Evolutionary conservation across 2,113 vertebrate genomes (phyloP).

Genomic region (Urocynchramus pylzowi): DNA sequence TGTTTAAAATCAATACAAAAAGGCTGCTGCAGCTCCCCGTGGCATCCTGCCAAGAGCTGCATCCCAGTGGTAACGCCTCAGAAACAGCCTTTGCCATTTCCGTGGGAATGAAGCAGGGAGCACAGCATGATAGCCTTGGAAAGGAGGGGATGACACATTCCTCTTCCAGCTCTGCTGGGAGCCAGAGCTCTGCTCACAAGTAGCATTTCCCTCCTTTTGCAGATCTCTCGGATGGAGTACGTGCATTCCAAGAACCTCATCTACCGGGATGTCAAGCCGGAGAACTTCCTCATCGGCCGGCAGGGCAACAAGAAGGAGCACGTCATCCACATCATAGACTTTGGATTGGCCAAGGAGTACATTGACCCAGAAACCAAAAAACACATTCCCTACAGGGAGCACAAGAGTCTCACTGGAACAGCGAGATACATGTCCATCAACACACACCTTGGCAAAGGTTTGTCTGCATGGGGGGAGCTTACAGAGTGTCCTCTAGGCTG

Average conservation of each 20-base stretch:
- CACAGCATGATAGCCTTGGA: neutral
- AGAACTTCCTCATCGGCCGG: constrained; percentile 97
- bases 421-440: constrained; percentile 99
- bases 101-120: neutral
- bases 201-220: neutral
- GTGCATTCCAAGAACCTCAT: constrained; percentile 99
- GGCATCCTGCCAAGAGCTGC: neutral
- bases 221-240: constrained; percentile 98
- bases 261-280: constrained; percentile 97
- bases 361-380: constrained; percentile 99
- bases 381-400: constrained; percentile 98
- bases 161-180: neutral
- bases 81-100: neutral
- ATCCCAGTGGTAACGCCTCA: neutral
- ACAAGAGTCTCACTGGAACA: constrained; percentile 97
- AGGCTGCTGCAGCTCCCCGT: neutral
- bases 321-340: constrained; percentile 98
- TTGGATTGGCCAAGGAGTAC: constrained; percentile 98
- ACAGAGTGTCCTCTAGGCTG: neutral
- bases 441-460: constrained; percentile 98
- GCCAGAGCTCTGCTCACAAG: neutral
- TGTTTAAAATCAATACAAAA: constrained; percentile 25
- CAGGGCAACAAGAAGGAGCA: constrained; percentile 98
- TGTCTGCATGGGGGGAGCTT: neutral
- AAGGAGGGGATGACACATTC: neutral